Evolutionary conservation across 1,140 invertebrate species (phyloP).

Genomic region (Brachionus paranguensis): DNA sequence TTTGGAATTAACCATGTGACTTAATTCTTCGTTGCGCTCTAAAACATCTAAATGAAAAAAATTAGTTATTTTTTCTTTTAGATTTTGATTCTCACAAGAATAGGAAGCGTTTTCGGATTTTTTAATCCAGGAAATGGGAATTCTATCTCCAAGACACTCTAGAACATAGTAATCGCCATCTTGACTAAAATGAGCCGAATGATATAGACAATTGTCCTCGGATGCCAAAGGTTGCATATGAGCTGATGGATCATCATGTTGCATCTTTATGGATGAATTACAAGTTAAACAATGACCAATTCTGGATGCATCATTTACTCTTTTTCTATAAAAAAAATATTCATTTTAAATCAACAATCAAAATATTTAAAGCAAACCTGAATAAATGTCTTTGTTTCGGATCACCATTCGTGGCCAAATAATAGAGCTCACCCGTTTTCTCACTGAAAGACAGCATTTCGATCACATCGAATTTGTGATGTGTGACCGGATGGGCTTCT

Average conservation of each 20-base stretch:
- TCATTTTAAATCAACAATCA: background rate
- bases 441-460: constrained; percentile 19
- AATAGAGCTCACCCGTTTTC: constrained; percentile 25
- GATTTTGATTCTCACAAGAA: background rate
- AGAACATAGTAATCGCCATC: background rate
- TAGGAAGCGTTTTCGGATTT: background rate
- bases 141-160: constrained; percentile 32
- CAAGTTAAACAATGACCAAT: constrained; percentile 7
- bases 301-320: constrained; percentile 25
- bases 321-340: background rate
- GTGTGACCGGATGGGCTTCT: constrained; percentile 2
- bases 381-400: constrained; percentile 36
- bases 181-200: background rate
- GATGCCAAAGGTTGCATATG: background rate
- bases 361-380: background rate
- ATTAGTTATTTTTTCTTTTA: background rate
- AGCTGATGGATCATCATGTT: background rate
- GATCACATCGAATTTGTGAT: constrained; percentile 26
- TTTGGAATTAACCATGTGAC: background rate
- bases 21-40: background rate
- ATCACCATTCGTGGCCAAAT: constrained; percentile 38
- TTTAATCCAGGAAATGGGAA: constrained; percentile 24
- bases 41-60: constrained; percentile 13
- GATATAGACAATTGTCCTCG: background rate
- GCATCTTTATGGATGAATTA: background rate